Percentiles rank a stretch among this genome's conserved stretches.
Conservation (phyloP, 2,113 vertebrate genomes). For the Baryphthengus martii region DNA sequence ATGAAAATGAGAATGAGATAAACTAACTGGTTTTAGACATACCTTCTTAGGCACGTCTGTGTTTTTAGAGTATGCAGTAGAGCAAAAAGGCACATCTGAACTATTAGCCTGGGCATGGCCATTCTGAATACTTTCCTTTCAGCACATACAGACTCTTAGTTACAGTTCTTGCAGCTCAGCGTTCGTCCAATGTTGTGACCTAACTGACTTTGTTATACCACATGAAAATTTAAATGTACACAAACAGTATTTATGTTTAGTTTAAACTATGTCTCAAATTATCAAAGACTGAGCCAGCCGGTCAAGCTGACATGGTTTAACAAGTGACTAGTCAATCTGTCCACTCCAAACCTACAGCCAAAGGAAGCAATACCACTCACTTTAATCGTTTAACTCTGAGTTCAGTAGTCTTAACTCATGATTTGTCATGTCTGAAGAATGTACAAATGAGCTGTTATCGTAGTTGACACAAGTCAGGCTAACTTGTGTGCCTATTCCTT, state of each 20-base stretch:
- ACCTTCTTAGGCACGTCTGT: neutral
- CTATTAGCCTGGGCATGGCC: neutral
- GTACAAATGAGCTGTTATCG: neutral
- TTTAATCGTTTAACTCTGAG: neutral
- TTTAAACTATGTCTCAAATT: neutral
- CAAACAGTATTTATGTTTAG: neutral
- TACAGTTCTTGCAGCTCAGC: neutral
- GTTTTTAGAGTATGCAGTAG: neutral
- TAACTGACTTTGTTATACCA: too few species aligned
- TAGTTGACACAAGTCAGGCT: neutral
- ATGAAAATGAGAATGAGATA: neutral
- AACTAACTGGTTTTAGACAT: neutral
- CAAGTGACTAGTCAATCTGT: neutral
- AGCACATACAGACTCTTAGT: neutral
- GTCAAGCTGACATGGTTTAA: neutral
- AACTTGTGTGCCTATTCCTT: neutral
- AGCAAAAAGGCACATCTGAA: neutral
- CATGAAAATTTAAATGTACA: too few species aligned
- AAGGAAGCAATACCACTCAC: neutral
- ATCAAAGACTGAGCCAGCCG: neutral
- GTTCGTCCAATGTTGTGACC: neutral
- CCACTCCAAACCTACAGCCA: neutral
- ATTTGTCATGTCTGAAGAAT: neutral
- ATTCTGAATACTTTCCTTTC: neutral
- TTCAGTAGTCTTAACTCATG: neutral